Evolutionary conservation across 2,113 vertebrate genomes (phyloP), one percentile per base, ranked within the genome.

Genomic region (Puffinus mauretanicus): DNA sequence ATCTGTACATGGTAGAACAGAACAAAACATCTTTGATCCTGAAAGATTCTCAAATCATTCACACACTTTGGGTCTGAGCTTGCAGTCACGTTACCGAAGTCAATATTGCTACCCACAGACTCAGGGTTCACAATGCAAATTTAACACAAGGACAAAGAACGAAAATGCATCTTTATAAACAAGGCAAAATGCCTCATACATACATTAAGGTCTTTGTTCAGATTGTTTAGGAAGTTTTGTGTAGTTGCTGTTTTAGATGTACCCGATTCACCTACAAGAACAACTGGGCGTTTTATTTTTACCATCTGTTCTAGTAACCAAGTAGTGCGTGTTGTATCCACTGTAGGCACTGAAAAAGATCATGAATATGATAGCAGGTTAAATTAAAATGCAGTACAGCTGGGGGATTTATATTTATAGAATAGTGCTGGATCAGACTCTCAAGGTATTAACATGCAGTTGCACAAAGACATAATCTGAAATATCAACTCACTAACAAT

Each of bases 201-300:
- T 92, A 99, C 99, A 2, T 95, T 98, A 17, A 90, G 82, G 13
- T 99, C 99, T 72, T 95, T 86, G 55, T 98, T 97, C 29, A 99
- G 96, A n/a, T 98, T 98, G 90, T 96, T 99, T 19, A 99, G 98
- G 96, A 99, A 99, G 97, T 99, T 99, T 93, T 98, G 98, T 76
- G 99, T 99, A 4, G 99, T 99, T 61, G 99, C 99, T 16, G 99
- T 99, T 96, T 99, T 99, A 32, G 99, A 99, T 34, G 99, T 99
- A 30, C 99, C 99, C 1, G 99, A 99, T 96, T 99, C 99, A 66
- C 99, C 99, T 19, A 99, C 99, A n/a, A 99, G 97, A 38, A 99
- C 97, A 77, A 99, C 98, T 0, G 99, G 99, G 11, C 97, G 98
- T 90, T 99, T 99, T 40, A 98, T 98, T 96, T 98, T 99, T 15